These are phyloP conservation scores for Anagyrus pseudococci DNA, from an alignment of 2,888 invertebrate genomes.

Conservation along the genomic window DNA sequence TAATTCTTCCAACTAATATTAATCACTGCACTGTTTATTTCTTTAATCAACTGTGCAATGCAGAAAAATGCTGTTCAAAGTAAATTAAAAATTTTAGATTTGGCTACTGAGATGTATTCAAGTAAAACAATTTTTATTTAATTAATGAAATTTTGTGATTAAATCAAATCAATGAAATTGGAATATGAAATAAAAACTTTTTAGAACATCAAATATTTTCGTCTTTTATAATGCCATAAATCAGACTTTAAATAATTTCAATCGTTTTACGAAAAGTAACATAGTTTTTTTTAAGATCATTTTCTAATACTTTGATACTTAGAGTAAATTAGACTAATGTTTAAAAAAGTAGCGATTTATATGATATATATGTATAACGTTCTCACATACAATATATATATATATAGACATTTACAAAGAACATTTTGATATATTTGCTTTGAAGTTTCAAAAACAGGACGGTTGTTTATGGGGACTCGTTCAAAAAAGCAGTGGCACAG, in stretches of 20 bases:
- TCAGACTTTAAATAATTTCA: slow-evolving; percentile 18
- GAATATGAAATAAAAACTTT: too few relatives aligned
- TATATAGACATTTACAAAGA: slow-evolving; percentile 5
- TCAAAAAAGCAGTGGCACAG: slow-evolving; percentile 20
- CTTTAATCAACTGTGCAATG: not conserved
- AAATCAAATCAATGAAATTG: too few relatives aligned
- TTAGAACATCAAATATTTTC: too few relatives aligned
- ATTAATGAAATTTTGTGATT: too few relatives aligned
- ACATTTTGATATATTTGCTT: slow-evolving; percentile 18
- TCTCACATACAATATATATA: slow-evolving; percentile 17
- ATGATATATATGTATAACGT: slow-evolving; percentile 6
- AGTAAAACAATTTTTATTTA: too few relatives aligned
- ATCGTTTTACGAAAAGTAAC: slow-evolving; percentile 31
- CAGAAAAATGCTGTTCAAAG: too few relatives aligned
- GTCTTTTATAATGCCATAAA: slow-evolving; percentile 21
- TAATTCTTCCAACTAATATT: too few relatives aligned
- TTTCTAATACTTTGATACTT: slow-evolving; percentile 15
- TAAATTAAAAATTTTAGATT: too few relatives aligned
- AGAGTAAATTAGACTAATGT: slow-evolving; percentile 27
- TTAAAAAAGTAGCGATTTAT: slow-evolving; percentile 13
- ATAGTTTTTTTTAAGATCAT: slow-evolving; percentile 11
- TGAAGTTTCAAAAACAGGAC: slow-evolving; percentile 28
- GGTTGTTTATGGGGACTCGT: slow-evolving; percentile 22
- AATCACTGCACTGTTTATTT: too few relatives aligned
- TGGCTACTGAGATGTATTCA: too few relatives aligned